Evolutionary conservation across 2,888 invertebrate genomes (phyloP), one percentile per base, ranked within the genome.

Genomic region (Troides oblongomaculatus): DNA sequence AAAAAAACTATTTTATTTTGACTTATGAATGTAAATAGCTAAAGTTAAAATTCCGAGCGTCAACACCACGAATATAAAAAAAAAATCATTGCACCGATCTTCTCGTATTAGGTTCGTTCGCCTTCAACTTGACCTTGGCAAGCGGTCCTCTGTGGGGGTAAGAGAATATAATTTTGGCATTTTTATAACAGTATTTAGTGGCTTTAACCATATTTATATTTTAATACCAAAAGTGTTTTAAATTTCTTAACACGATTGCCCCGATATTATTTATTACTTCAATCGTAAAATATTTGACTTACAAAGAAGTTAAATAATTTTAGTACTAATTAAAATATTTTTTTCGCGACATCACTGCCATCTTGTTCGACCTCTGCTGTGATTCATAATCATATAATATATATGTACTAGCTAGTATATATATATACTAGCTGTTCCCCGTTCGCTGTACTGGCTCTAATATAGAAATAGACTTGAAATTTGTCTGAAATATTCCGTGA

Each of bases 81-180:
- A 65, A 63, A 25, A 59, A 25, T 25, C 71, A 73, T 73, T 60
- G 68, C 30, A 62, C 57, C 57, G 62, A 64, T 71, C 69, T 50
- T 46, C 57, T 70, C 63, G 62, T 64, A 60, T 65, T 66, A 68
- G 77, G 87, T 81, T 84, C 83, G 74, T 76, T 79, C 74, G 75
- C 83, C 81, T 75, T 73, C 57, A 73, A 67, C 68, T 73, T 74
- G 78, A 74, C 79, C 87, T 85, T 86, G 82, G 70, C 67, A 76
- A 73, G 72, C 72, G 77, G 77, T 79, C 78, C 75, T 75, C 80
- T 79, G 75, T 75, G 77, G 77, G 78, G 78, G 77, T 78, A 74
- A 75, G 71, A 75, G 72, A 77, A 76, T 74, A 76, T 75, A 75
- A 75, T 74, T 74, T 76, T 75, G 74, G 73, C 76, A 76, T 79